Base-by-base conservation (phyloP, 1,140 invertebrate genomes). In the Trichomalopsis sarcophagae region DNA sequence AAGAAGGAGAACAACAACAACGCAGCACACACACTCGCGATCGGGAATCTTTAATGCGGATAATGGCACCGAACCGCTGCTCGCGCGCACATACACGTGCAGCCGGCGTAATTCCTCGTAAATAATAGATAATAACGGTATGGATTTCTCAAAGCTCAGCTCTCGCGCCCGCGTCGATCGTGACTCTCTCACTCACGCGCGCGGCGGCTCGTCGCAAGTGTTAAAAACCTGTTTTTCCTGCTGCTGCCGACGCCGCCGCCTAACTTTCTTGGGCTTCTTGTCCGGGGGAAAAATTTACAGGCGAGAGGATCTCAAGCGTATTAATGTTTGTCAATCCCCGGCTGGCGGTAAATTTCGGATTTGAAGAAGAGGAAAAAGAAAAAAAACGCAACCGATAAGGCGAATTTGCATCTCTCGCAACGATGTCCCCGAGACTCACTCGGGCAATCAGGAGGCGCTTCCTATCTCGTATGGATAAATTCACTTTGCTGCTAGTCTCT, bases 61-160 rank as follows among this genome's bases (percentile, higher is more conserved):
- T 87, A 87, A 84, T 87, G 40, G 75, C 79, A n/a, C n/a, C 47
- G 73, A 74, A 17, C n/a, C 69, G 85, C 13, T 40, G 44, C 23
- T 27, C 27, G 27, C 27, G 40, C 55, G 66, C 27, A 17, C 69
- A 27, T 69, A 7, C 44, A 30, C 50, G 44, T 79, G 55, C 68
- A 77, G 77, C 79, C 69, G 47, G 55, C 50, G 75, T 87, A 84
- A 87, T 84, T 87, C 69, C 80, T 85, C 86, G 86, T 85, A 87
- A 87, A 87, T 87, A 87, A 82, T 79, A 76, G 83, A 80, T 86
- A 86, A 86, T 87, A 87, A 84, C 86, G 82, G 81, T 82, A 82
- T 79, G 82, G 78, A 84, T 84, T 66, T 80, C 78, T 84, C 75
- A 84, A 84, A 84, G 82, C 66, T 84, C 27, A 27, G 27, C 55